Evolutionary conservation across 2,113 vertebrate genomes (phyloP).

Genomic region (Elephas maximus): DNA sequence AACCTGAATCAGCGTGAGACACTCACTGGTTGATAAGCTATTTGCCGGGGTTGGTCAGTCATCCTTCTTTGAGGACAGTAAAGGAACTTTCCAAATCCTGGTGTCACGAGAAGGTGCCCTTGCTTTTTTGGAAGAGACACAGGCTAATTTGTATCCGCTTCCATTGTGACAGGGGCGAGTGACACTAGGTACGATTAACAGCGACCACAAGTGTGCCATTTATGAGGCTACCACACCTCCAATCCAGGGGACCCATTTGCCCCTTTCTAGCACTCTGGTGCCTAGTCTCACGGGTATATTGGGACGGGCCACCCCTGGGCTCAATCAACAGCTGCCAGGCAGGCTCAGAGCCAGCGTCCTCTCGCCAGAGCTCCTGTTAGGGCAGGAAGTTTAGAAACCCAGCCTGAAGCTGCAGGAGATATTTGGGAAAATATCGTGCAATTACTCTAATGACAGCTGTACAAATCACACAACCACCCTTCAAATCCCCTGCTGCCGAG

Average conservation of each 20-base stretch:
- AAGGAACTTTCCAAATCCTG: constrained; percentile 35
- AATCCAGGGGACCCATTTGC: neutral
- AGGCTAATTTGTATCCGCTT: constrained; percentile 18
- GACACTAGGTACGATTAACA: neutral
- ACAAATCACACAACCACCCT: constrained; percentile 82
- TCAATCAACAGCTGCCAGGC: constrained; percentile 50
- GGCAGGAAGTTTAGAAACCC: constrained; percentile 81
- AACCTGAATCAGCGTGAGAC: neutral
- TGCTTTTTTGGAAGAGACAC: neutral
- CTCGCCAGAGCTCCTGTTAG: constrained; percentile 62
- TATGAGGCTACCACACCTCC: neutral
- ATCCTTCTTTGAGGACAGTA: neutral
- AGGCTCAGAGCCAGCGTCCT: constrained; percentile 64
- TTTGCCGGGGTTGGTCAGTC: neutral
- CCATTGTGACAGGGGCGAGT: neutral
- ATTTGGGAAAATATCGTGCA: constrained; percentile 83
- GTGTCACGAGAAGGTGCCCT: neutral
- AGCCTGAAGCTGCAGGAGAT: constrained; percentile 81
- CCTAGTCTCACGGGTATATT: neutral
- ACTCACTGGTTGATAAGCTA: neutral
- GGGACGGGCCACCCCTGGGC: neutral
- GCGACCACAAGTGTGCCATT: constrained; percentile 6
- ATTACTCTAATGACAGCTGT: constrained; percentile 86
- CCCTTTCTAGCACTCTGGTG: neutral
- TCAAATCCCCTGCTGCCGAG: constrained; percentile 64